These are phyloP conservation scores for Micromesistius poutassou DNA, from an alignment of 2,797 vertebrate species.

Conservation along the genomic window DNA sequence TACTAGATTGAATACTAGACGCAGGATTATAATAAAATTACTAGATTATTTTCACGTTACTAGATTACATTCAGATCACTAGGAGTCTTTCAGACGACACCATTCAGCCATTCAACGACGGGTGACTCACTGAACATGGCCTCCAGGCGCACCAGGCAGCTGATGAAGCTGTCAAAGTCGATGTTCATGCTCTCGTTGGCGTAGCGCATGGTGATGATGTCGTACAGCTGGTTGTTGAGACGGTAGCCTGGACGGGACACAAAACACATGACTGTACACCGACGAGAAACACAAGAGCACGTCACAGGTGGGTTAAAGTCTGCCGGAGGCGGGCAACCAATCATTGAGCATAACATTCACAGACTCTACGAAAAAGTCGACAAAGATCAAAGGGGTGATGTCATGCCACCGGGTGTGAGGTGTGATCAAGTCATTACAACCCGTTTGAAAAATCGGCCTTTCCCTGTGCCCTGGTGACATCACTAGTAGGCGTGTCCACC, in stretches of 20 bases:
- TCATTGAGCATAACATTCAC: background rate
- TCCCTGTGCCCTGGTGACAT: too few relatives aligned
- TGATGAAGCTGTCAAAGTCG: slow-evolving; percentile 96
- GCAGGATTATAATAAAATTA: background rate
- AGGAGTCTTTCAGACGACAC: background rate
- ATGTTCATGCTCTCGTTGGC: slow-evolving; percentile 95
- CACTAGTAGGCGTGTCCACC: too few relatives aligned
- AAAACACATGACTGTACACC: slow-evolving; percentile 77
- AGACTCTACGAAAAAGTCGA: background rate
- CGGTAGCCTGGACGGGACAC: slow-evolving; percentile 84
- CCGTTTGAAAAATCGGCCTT: too few relatives aligned
- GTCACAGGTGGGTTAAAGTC: slow-evolving; percentile 29
- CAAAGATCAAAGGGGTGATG: background rate
- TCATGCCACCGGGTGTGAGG: too few relatives aligned
- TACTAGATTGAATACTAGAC: background rate
- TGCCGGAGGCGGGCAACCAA: background rate
- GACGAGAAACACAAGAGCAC: slow-evolving; percentile 66
- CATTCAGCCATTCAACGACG: background rate
- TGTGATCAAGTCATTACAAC: too few relatives aligned
- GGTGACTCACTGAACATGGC: slow-evolving; percentile 97
- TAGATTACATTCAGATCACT: background rate
- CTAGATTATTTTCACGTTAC: too few relatives aligned
- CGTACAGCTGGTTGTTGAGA: slow-evolving; percentile 95
- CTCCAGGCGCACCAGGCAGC: slow-evolving; percentile 93
- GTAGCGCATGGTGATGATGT: slow-evolving; percentile 96